Evolutionary conservation across 2,113 vertebrate genomes (phyloP), one percentile per base, ranked within the genome.

Genomic region (Corynorhinus townsendii): DNA sequence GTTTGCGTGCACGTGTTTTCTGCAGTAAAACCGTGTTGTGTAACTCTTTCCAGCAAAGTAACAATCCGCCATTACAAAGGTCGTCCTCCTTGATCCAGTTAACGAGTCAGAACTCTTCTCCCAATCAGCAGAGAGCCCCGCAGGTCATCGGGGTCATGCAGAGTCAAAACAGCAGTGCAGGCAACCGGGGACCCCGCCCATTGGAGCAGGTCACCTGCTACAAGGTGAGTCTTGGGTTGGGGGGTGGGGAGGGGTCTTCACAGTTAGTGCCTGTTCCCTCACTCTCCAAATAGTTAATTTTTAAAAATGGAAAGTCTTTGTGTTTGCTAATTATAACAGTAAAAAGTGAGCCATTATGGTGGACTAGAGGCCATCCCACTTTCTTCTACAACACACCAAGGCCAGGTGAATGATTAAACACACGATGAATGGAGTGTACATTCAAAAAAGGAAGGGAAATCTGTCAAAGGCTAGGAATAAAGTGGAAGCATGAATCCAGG

Each of bases 121-220:
- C 96, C 92, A 98, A 98, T 93, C 98, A 98, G 97, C 99, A 99
- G 98, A 99, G 99, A 96, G 98, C 98, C 84, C 99, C 99, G 76
- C 99, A 99, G 97, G 98, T 99, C 97, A 98, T 98, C 0, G 98
- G 98, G 91, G 98, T 98, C 38, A 97, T 98, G 98, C 99, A 99
- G 79, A 98, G 98, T 96, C 99, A 99, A 95, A 99, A 98, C 92
- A 99, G 99, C 98, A 99, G 99, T 85, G 95, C 98, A 11, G 98
- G 98, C 72, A 99, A 99, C 98, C 98, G 99, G 97, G 99, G 99
- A 84, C 99, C 99, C 64, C 98, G 99, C 75, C 99, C 99, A 0
- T 96, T 99, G 98, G 99, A 99, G 97, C 99, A 99, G 98, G 99
- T 99, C 98, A 99, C 99, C 17, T 99, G 99, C 98, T 99, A 99